phyloP scores from a whole-genome alignment of 2,797 vertebrate species.

The Channa striata region DNA sequence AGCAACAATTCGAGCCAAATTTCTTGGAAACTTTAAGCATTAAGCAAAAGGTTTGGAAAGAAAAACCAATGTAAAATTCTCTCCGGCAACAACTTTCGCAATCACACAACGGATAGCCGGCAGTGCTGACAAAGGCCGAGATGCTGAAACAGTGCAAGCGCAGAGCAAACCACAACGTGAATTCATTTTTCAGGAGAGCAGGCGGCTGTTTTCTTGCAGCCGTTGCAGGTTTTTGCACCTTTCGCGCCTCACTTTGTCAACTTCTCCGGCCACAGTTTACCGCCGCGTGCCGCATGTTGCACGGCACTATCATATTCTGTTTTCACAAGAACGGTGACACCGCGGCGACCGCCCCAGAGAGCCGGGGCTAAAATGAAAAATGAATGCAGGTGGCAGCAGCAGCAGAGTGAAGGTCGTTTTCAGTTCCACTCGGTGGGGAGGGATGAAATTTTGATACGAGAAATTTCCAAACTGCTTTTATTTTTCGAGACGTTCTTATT shows the following conservation, averaged over 20 bases:
- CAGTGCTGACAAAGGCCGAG: slow-evolving; percentile 22
- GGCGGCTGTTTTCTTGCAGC: slow-evolving; percentile 26
- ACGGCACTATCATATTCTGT: slow-evolving; percentile 28
- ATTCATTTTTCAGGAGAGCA: slow-evolving; percentile 29
- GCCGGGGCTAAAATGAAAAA: slow-evolving; percentile 42
- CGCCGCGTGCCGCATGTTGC: slow-evolving; percentile 1
- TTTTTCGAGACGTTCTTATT: slow-evolving; percentile 39
- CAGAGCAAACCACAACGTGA: slow-evolving; percentile 1
- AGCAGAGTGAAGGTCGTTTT: slow-evolving; percentile 51
- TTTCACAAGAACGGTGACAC: slow-evolving; percentile 40
- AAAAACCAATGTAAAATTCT: background rate
- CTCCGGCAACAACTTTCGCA: slow-evolving; percentile 25
- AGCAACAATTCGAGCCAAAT: slow-evolving; percentile 44
- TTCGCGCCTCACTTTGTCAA: slow-evolving; percentile 38
- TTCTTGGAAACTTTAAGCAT: slow-evolving; percentile 49
- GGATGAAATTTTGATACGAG: slow-evolving; percentile 40
- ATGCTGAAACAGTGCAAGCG: slow-evolving; percentile 1
- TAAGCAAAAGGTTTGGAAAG: slow-evolving; percentile 40
- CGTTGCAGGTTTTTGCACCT: slow-evolving; percentile 40
- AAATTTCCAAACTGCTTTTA: slow-evolving; percentile 31
- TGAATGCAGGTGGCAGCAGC: slow-evolving; percentile 30
- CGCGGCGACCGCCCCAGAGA: slow-evolving; percentile 30
- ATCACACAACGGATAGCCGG: background rate
- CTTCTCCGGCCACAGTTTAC: slow-evolving; percentile 26
- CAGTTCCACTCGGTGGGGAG: slow-evolving; percentile 21